Evolutionary conservation across 2,888 invertebrate genomes (phyloP).

Genomic region (Cloeon dipterum): DNA sequence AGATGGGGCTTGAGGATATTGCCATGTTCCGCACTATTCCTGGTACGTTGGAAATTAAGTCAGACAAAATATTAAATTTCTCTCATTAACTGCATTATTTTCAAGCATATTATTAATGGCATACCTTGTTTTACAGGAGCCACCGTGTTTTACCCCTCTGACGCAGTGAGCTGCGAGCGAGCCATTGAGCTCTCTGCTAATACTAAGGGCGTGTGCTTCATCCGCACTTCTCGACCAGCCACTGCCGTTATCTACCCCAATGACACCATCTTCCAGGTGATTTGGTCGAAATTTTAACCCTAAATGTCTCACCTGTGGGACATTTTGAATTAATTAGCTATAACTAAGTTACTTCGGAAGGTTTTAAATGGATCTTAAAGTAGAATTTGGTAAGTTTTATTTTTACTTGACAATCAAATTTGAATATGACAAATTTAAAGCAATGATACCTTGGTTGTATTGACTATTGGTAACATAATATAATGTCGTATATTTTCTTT

Average conservation of each 20-base stretch:
- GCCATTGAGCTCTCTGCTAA: conserved; percentile 92
- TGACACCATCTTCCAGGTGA: conserved; percentile 53
- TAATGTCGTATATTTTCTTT: no score
- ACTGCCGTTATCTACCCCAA: conserved; percentile 69
- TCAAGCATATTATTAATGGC: no score
- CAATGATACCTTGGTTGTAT: no score
- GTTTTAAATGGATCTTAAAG: not conserved
- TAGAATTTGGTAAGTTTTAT: not conserved
- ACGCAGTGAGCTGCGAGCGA: conserved; percentile 86
- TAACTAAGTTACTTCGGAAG: no score
- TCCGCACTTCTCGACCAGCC: conserved; percentile 84
- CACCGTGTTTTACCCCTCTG: conserved; percentile 47
- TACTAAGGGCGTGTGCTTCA: conserved; percentile 83
- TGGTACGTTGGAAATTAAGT: conserved; percentile 17
- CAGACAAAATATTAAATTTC: not conserved
- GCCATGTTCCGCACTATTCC: conserved; percentile 87
- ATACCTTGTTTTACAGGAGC: conserved; percentile 16
- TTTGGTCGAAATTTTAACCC: not conserved
- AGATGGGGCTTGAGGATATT: conserved; percentile 98
- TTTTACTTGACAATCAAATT: not conserved
- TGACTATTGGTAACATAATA: no score
- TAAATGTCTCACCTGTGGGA: no score
- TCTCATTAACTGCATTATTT: no score
- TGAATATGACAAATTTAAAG: no score
- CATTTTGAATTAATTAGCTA: no score